A percentile compares a stretch with the other conserved stretches of the same genome.
These are phyloP conservation scores for Acanthosepion lycidas DNA, from an alignment of 2,888 invertebrate species.

Conservation along the genomic window DNA sequence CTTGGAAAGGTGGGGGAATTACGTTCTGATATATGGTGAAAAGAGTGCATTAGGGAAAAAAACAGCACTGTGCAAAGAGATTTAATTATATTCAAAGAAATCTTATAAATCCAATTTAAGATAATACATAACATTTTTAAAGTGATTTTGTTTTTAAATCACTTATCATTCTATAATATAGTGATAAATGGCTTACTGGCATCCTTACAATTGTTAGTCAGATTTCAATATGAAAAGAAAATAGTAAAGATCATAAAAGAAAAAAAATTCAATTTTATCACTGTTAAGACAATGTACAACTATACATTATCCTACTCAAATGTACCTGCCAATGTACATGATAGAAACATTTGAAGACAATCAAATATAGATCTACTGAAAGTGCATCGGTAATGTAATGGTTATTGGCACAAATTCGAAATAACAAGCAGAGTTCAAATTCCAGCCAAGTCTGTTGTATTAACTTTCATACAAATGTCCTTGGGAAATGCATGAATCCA, in stretches of 20 bases:
- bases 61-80: neutral
- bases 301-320: no score
- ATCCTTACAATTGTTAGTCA: neutral
- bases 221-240: neutral
- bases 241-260: neutral
- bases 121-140: neutral
- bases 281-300: neutral
- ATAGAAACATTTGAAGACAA: no score
- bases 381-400: no score
- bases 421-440: no score
- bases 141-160: neutral
- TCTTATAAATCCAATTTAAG: conserved; percentile 1
- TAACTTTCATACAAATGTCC: no score
- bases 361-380: no score
- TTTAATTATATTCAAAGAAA: neutral
- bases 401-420: no score
- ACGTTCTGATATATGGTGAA: no score
- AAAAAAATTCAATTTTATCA: neutral
- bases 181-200: neutral
- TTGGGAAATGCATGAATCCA: no score
- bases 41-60: neutral
- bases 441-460: no score
- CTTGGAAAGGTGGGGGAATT: no score
- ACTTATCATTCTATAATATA: neutral
- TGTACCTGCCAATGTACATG: no score